Evolutionary conservation across 1,140 invertebrate species (phyloP).

Genomic region (Dreissena rostriformis): DNA sequence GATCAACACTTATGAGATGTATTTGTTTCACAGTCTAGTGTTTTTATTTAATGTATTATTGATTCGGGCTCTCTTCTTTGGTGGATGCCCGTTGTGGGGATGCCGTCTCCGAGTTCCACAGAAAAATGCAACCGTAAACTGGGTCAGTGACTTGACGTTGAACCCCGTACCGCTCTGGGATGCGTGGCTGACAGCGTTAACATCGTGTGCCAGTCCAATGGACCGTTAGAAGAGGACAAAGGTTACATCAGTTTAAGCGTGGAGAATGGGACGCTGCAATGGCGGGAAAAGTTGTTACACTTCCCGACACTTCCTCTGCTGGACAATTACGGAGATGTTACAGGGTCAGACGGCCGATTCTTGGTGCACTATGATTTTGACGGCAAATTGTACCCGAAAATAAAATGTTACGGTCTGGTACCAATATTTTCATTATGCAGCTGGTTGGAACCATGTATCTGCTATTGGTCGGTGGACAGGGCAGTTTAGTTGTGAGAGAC

Average conservation of each 20-base stretch:
- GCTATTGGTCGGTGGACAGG: neutral
- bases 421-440: neutral
- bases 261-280: neutral
- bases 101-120: conserved; percentile 44
- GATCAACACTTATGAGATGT: too few species aligned
- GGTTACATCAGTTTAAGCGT: conserved; percentile 2
- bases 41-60: too few species aligned
- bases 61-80: neutral
- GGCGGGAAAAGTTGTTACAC: conserved; percentile 6
- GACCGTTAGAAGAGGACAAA: neutral
- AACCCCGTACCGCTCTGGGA: conserved; percentile 37
- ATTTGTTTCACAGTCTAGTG: too few species aligned
- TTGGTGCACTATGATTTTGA: conserved; percentile 13
- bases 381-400: neutral
- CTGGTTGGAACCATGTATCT: neutral
- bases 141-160: neutral
- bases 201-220: conserved; percentile 54
- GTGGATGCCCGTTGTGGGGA: conserved; percentile 60
- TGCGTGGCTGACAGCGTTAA: conserved; percentile 53
- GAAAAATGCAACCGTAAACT: neutral
- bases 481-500: neutral
- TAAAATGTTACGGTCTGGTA: neutral
- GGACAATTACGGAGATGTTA: conserved; percentile 19
- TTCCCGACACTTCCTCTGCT: neutral
- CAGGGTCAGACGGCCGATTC: neutral